phyloP scores from a whole-genome alignment of 2,797 vertebrate genomes.

The Carapus acus region DNA sequence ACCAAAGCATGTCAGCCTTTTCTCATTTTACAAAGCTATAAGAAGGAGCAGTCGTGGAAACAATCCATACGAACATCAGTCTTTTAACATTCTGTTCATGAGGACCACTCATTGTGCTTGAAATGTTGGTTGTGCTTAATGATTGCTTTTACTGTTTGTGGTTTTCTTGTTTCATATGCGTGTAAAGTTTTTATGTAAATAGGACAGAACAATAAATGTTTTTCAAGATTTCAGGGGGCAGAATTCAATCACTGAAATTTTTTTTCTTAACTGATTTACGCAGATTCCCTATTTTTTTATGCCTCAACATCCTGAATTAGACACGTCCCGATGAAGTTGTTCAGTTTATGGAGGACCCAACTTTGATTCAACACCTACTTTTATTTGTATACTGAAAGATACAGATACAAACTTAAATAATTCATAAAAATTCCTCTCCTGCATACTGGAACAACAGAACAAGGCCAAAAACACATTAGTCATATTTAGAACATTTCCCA shows the following conservation, averaged over 20 bases:
- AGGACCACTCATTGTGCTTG: slow-evolving; percentile 52
- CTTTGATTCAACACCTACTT: slow-evolving; percentile 68
- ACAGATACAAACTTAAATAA: slow-evolving; percentile 73
- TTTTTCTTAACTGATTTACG: too few relatives aligned
- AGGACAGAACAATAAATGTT: slow-evolving; percentile 53
- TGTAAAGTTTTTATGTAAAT: slow-evolving; percentile 43
- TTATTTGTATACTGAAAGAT: slow-evolving; percentile 74
- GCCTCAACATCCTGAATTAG: too few relatives aligned
- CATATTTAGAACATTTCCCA: slow-evolving; percentile 64
- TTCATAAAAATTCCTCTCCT: slow-evolving; percentile 67
- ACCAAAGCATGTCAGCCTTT: slow-evolving; percentile 41
- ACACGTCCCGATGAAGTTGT: too few relatives aligned
- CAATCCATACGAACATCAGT: slow-evolving; percentile 11
- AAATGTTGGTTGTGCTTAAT: slow-evolving; percentile 37
- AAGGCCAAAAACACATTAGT: slow-evolving; percentile 69
- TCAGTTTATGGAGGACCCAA: too few relatives aligned
- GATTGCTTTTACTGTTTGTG: slow-evolving; percentile 40
- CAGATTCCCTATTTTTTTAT: too few relatives aligned
- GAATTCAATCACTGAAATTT: background rate
- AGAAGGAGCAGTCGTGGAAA: slow-evolving; percentile 17
- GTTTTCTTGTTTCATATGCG: slow-evolving; percentile 27
- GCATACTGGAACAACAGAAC: slow-evolving; percentile 65
- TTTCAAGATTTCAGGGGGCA: slow-evolving; percentile 15
- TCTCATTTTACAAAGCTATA: slow-evolving; percentile 4
- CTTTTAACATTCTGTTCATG: slow-evolving; percentile 18